Percentiles rank a stretch among this genome's conserved stretches.
phyloP scores from a whole-genome alignment of 2,113 vertebrate genomes.

The Archocentrus centrarchus region DNA sequence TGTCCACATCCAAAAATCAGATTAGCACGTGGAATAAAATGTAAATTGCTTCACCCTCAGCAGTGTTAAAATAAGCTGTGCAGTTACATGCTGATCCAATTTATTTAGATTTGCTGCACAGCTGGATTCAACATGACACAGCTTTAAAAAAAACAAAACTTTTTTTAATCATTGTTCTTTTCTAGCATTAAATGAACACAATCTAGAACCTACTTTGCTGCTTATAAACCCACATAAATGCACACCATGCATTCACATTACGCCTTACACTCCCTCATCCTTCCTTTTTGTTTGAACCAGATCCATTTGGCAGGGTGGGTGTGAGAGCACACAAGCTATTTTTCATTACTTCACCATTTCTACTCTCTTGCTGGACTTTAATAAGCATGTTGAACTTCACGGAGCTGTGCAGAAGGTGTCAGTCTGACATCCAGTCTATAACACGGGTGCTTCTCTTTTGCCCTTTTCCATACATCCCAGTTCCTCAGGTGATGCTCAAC shows the following conservation, averaged over 20 bases:
- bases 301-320: background rate
- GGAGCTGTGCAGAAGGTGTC: background rate
- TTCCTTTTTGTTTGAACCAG: background rate
- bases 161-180: background rate
- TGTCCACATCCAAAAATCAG: background rate
- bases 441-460: background rate
- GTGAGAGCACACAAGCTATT: background rate
- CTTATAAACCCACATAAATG: background rate
- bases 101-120: background rate
- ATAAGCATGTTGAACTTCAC: background rate
- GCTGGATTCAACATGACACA: background rate
- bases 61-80: background rate
- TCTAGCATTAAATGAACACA: background rate
- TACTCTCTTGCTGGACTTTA: background rate
- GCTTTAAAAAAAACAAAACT: background rate
- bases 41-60: slow-evolving; percentile 5
- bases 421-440: background rate
- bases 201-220: background rate
- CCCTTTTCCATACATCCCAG: background rate
- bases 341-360: background rate
- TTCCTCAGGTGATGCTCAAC: background rate
- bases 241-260: background rate
- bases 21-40: background rate
- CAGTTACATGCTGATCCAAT: slow-evolving; percentile 2
- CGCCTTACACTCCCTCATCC: background rate